These are phyloP conservation scores for Xestia c-nigrum DNA, from an alignment of 2,888 invertebrate genomes.

Conservation along the genomic window DNA sequence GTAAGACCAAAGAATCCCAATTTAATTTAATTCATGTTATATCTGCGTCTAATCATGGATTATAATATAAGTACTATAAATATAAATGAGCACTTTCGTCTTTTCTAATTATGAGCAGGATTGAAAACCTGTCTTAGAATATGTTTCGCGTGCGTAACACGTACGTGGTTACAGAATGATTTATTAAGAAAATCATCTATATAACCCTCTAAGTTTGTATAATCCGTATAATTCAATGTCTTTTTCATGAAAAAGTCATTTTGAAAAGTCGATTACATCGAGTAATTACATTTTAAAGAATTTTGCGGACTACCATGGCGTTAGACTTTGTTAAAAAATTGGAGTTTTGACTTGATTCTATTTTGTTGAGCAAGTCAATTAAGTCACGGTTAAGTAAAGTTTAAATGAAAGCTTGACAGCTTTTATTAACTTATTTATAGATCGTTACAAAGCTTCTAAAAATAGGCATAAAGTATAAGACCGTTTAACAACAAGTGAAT, in stretches of 20 bases:
- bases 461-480: not conserved
- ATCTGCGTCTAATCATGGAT: slow-evolving; percentile 2
- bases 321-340: not conserved
- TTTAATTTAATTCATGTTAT: not conserved
- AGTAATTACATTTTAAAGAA: too few relatives aligned
- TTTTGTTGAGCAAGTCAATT: not conserved
- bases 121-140: not conserved
- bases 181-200: too few relatives aligned
- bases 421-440: not conserved
- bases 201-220: too few relatives aligned
- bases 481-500: not conserved
- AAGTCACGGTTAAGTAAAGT: not conserved
- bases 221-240: too few relatives aligned
- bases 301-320: too few relatives aligned
- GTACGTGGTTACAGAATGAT: too few relatives aligned
- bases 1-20: not conserved
- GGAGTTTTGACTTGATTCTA: not conserved
- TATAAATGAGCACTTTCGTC: too few relatives aligned
- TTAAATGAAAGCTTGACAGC: not conserved
- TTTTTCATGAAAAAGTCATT: too few relatives aligned
- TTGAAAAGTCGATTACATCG: too few relatives aligned
- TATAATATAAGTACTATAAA: not conserved
- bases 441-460: not conserved
- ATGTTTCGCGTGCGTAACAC: too few relatives aligned
- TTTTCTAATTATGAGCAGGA: slow-evolving; percentile 1